Evolutionary conservation across 92 coral and sea anemone species (phyloP).

Genomic region (Anthopleura xanthogrammica): DNA sequence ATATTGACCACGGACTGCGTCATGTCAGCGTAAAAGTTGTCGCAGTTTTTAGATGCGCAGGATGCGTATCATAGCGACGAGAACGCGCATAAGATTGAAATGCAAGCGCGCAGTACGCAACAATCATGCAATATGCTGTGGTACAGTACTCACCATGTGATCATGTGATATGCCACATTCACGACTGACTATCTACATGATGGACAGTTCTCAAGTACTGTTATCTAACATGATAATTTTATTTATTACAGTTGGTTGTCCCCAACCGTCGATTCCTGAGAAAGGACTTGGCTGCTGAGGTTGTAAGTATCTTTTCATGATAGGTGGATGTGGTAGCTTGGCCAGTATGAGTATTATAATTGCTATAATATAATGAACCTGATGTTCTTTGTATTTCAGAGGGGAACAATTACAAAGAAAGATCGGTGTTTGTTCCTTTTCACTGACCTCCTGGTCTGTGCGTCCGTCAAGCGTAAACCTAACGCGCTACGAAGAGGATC

Average conservation of each 20-base stretch:
- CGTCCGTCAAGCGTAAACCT: constrained; percentile 81
- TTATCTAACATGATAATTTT: neutral
- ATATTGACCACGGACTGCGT: no score
- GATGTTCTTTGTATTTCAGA: constrained; percentile 45
- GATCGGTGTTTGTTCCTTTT: constrained; percentile 94
- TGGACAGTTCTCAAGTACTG: no score
- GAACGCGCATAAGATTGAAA: no score
- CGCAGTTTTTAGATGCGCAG: no score
- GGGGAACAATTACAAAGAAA: constrained; percentile 89
- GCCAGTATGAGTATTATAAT: neutral
- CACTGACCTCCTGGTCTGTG: constrained; percentile 91
- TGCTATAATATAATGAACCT: neutral
- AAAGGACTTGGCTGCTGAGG: constrained; percentile 97
- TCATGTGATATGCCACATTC: no score
- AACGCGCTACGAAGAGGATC: constrained; percentile 91
- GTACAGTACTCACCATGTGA: no score
- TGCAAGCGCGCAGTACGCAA: no score
- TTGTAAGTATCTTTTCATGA: constrained; percentile 57
- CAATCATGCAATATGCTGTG: no score
- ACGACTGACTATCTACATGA: no score
- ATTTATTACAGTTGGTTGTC: constrained; percentile 65
- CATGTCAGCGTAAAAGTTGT: no score
- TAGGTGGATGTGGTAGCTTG: neutral
- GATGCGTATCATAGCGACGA: no score
- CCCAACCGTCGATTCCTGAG: constrained; percentile 81